These are phyloP conservation scores for Petrolisthes manimaculis DNA, from an alignment of 2,888 invertebrate genomes.

Conservation along the genomic window DNA sequence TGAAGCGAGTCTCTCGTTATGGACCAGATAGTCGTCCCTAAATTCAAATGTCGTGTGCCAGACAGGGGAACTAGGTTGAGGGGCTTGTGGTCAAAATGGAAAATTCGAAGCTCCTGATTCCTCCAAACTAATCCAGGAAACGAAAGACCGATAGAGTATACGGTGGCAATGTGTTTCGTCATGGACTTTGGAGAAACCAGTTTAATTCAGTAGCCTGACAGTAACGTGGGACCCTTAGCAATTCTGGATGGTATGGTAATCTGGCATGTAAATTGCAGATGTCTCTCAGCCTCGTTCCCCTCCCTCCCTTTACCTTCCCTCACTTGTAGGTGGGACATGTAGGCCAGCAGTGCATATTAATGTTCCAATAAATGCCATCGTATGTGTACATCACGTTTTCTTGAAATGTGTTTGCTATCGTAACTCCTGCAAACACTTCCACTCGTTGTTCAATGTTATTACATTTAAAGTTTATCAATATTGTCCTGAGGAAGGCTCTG, in stretches of 20 bases:
- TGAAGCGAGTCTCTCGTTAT: too few relatives aligned
- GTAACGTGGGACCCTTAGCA: not conserved
- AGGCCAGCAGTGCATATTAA: not conserved
- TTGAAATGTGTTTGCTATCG: not conserved
- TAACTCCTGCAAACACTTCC: not conserved
- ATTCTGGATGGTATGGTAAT: not conserved
- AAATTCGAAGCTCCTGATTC: too few relatives aligned
- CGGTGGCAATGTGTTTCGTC: not conserved
- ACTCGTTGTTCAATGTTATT: not conserved
- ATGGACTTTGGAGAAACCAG: not conserved
- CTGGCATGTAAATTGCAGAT: not conserved
- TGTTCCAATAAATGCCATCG: not conserved
- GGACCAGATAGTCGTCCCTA: too few relatives aligned
- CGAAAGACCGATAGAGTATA: too few relatives aligned
- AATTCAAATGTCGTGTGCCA: too few relatives aligned
- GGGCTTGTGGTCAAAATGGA: too few relatives aligned
- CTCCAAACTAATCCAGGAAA: too few relatives aligned
- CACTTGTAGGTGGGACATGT: not conserved
- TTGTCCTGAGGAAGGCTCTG: too few relatives aligned
- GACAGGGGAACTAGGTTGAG: too few relatives aligned
- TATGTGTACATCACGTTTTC: conserved; percentile 5
- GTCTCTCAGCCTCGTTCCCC: not conserved
- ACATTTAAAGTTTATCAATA: too few relatives aligned
- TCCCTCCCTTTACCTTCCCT: not conserved
- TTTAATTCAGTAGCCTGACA: not conserved